Base-by-base conservation (phyloP, 1,140 invertebrate genomes). In the Drosophila paulistorum region DNA sequence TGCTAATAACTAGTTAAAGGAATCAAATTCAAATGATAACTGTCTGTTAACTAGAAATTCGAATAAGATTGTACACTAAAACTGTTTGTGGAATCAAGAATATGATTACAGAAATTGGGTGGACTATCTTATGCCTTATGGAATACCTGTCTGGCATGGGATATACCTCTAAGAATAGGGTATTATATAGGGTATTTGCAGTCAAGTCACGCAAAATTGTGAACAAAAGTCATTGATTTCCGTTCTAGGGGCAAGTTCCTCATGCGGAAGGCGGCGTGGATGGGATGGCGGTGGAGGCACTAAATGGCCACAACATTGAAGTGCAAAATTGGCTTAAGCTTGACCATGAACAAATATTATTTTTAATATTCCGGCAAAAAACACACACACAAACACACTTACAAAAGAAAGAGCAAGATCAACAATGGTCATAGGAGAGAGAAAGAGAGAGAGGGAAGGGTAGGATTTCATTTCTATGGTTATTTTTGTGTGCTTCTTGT, bases 281-380 rank as follows among this genome's bases (percentile, higher is more conserved):
- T 45, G 17, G 42, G 42, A 6, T n/a, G n/a, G 14, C 4, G n/a
- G 20, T 26, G 17, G 1, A 14, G 17, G 26, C n/a, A 11, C 33
- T 7, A 20, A n/a, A 35, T 35, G 57, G 26, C 11, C n/a, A 23
- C 33, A 30, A 42, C 74, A 74, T 79, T 68, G 30, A 30, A 30
- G 30, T 30, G 61, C 37, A 72, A 83, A 87, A 87, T 87, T 84
- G 84, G 84, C 80, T 87, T 87, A 89, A 74, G 70, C 65, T 45
- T 84, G 84, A 59, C 84, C 84, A 64, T 87, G 84, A 84, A 71
- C 54, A 74, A 72, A 77, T 80, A 89, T 87, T 87, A 87, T 77
- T 83, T 83, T 79, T 83, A 76, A 83, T 80, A 55, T 74, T 77
- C 62, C 61, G 63, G 30, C 42, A 57, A 39, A 68, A 83, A 71